Percentiles rank a stretch among this genome's conserved stretches.
These are phyloP conservation scores for Polyploca ridens DNA, from an alignment of 2,888 invertebrate species.

Conservation along the genomic window DNA sequence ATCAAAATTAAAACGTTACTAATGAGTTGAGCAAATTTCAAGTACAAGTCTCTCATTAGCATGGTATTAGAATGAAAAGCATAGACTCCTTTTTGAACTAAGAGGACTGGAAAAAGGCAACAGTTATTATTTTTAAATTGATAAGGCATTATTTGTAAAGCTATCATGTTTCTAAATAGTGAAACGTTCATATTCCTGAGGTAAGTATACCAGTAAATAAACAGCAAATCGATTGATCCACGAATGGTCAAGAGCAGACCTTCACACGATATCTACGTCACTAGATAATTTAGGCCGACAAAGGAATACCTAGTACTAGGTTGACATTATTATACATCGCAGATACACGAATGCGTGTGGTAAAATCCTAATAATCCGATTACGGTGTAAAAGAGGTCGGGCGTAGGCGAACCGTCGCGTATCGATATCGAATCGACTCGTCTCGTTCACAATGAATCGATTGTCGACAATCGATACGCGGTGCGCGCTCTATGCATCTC, in stretches of 20 bases:
- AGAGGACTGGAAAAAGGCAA: too few relatives aligned
- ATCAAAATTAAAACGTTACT: too few relatives aligned
- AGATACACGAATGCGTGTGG: conserved; percentile 64
- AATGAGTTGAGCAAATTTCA: too few relatives aligned
- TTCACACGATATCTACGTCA: not conserved
- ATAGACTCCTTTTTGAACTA: too few relatives aligned
- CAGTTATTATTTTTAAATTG: too few relatives aligned
- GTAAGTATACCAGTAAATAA: conserved; percentile 19
- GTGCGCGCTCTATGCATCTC: conserved; percentile 36
- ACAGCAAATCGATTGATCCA: not conserved
- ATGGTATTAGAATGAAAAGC: too few relatives aligned
- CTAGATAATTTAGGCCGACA: conserved; percentile 26
- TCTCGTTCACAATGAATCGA: conserved; percentile 59
- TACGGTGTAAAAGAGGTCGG: conserved; percentile 69
- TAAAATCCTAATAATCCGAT: conserved; percentile 79
- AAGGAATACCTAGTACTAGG: conserved; percentile 37
- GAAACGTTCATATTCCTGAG: too few relatives aligned
- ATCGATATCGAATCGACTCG: conserved; percentile 63
- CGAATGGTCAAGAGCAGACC: not conserved
- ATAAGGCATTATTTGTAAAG: too few relatives aligned
- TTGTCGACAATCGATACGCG: conserved; percentile 71
- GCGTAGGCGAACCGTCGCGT: conserved; percentile 66
- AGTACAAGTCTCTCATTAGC: too few relatives aligned
- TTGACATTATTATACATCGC: conserved; percentile 50
- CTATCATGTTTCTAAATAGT: too few relatives aligned